phyloP scores from a whole-genome alignment of 1,140 invertebrate species.

The Drosophila chauvacae region DNA sequence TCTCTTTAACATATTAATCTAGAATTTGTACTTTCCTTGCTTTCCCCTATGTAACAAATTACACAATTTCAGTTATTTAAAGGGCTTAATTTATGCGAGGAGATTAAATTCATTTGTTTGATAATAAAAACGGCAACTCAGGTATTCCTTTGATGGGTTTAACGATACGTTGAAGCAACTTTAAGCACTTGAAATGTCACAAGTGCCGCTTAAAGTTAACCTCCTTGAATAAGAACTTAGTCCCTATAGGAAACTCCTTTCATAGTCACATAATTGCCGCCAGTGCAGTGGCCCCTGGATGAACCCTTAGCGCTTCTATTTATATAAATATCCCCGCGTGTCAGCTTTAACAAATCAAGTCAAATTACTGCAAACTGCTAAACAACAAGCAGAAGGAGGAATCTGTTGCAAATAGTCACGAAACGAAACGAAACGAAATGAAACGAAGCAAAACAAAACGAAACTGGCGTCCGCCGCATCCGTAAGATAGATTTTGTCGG shows the following conservation, averaged over 20 bases:
- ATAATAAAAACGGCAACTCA: background rate
- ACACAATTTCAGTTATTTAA: background rate
- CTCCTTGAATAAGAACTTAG: constrained; percentile 8
- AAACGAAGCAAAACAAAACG: constrained; percentile 44
- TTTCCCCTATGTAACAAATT: background rate
- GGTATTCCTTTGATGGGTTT: constrained; percentile 14
- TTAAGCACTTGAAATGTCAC: constrained; percentile 10
- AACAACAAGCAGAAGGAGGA: constrained; percentile 49
- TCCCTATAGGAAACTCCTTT: constrained; percentile 6
- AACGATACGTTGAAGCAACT: background rate
- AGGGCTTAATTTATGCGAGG: background rate
- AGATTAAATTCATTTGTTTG: constrained; percentile 14
- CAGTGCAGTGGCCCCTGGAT: constrained; percentile 25
- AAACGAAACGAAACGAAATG: constrained; percentile 26
- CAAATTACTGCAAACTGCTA: constrained; percentile 75
- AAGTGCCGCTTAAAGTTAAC: constrained; percentile 20
- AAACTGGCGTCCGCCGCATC: constrained; percentile 68
- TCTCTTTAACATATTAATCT: constrained; percentile 4
- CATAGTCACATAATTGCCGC: constrained; percentile 16
- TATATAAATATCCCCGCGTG: background rate
- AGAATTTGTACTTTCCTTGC: background rate
- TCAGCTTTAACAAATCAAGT: constrained; percentile 61
- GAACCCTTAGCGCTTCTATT: background rate
- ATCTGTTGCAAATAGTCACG: constrained; percentile 63
- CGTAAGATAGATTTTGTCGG: constrained; percentile 73